A percentile compares a stretch with the other conserved stretches of the same genome.
phyloP scores from a whole-genome alignment of 1,140 invertebrate genomes.

The Physella acuta region DNA sequence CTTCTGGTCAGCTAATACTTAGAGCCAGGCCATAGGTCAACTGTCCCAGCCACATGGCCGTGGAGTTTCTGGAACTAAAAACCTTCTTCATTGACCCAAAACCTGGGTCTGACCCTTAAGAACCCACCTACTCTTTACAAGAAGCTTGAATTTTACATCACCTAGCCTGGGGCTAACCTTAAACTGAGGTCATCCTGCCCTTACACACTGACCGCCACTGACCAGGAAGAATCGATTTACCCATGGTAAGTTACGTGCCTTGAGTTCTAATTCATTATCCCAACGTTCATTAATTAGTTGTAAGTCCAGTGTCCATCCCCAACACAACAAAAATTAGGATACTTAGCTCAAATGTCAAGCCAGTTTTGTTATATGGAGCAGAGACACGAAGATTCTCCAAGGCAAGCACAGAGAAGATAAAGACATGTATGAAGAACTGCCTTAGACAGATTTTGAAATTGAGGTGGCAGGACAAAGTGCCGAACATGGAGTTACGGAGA shows the following conservation, averaged over 20 bases:
- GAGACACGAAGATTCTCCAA: too few relatives aligned
- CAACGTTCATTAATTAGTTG: neutral
- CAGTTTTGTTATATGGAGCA: too few relatives aligned
- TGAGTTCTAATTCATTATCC: too few relatives aligned
- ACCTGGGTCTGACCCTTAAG: neutral
- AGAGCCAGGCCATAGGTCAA: neutral
- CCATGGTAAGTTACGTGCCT: neutral
- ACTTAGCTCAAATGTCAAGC: too few relatives aligned
- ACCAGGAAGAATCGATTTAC: neutral
- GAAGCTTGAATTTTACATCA: neutral
- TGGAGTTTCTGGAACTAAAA: neutral
- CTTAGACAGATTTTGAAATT: too few relatives aligned
- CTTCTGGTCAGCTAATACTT: too few relatives aligned
- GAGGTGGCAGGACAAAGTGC: too few relatives aligned
- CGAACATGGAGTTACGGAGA: too few relatives aligned
- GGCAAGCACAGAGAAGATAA: too few relatives aligned
- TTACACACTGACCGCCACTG: neutral
- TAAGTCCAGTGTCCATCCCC: neutral
- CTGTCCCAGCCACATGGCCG: neutral
- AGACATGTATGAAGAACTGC: too few relatives aligned
- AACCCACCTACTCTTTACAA: neutral
- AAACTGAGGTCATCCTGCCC: constrained; percentile 14
- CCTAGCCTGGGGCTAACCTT: neutral
- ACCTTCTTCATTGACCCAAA: neutral
- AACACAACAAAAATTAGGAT: neutral